Percentiles rank a stretch among this genome's conserved stretches.
Evolutionary conservation across 2,797 vertebrate genomes (phyloP).

Genomic region (Gallirallus australis): DNA sequence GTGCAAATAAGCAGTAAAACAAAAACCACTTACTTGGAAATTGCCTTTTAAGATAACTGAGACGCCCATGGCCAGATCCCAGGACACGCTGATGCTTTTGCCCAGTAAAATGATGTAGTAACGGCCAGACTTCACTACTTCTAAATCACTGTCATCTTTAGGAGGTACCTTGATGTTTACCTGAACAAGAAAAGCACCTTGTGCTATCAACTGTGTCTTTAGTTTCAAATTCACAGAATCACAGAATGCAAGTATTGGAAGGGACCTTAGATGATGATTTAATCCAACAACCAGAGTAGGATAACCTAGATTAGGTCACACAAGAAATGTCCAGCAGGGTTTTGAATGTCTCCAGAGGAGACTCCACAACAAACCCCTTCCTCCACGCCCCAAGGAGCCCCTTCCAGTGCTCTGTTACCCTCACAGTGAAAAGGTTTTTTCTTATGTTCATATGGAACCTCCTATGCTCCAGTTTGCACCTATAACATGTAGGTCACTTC

Average conservation of each 20-base stretch:
- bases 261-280: too few relatives aligned
- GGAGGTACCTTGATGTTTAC: conserved; percentile 87
- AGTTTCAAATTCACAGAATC: not conserved
- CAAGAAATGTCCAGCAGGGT: too few relatives aligned
- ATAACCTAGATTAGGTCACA: too few relatives aligned
- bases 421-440: too few relatives aligned
- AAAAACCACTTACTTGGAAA: conserved; percentile 81
- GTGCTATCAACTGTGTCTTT: not conserved
- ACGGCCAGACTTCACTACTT: conserved; percentile 90
- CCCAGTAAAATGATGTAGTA: conserved; percentile 89
- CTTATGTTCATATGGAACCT: too few relatives aligned
- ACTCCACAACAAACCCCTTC: too few relatives aligned
- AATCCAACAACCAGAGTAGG: too few relatives aligned
- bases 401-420: too few relatives aligned
- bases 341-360: too few relatives aligned
- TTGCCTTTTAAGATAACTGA: conserved; percentile 87
- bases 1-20: not conserved
- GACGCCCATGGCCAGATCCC: conserved; percentile 89
- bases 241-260: too few relatives aligned
- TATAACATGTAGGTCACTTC: not conserved
- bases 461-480: too few relatives aligned
- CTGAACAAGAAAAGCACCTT: conserved; percentile 70
- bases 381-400: too few relatives aligned
- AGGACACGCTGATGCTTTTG: conserved; percentile 86
- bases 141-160: conserved; percentile 81